Evolutionary conservation across 2,113 vertebrate genomes (phyloP).

Genomic region (Calidris pygmaea): DNA sequence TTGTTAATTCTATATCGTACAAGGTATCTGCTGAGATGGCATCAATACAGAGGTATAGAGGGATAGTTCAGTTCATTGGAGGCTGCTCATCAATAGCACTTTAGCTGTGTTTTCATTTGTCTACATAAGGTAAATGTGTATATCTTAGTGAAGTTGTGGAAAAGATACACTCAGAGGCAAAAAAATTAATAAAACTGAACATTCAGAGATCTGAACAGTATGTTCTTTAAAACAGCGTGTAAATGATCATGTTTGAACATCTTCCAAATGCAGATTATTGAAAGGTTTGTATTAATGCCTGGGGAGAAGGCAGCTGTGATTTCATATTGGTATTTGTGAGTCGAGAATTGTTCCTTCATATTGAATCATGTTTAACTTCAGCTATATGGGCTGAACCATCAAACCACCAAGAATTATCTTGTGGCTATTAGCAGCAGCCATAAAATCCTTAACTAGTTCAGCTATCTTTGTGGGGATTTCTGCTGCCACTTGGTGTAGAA

Average conservation of each 20-base stretch:
- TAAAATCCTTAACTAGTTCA: not conserved
- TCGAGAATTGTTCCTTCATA: not conserved
- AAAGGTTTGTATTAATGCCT: not conserved
- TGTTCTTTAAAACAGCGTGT: not conserved
- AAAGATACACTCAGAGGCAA: not conserved
- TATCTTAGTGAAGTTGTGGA: not conserved
- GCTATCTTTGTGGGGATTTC: not conserved
- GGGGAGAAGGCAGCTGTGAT: not conserved
- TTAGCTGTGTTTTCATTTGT: not conserved
- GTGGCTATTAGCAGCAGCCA: not conserved
- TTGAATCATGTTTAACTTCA: not conserved
- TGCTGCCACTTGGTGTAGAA: rapidly evolving
- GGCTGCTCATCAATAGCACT: not conserved
- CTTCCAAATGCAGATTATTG: not conserved
- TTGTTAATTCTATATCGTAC: not conserved
- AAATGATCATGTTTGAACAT: not conserved
- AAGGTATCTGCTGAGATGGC: not conserved
- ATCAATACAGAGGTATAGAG: not conserved
- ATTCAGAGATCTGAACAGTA: not conserved
- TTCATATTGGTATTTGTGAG: not conserved
- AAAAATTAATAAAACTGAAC: not conserved
- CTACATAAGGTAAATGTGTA: rapidly evolving
- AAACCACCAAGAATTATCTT: not conserved
- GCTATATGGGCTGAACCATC: not conserved
- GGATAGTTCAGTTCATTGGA: not conserved